phyloP scores from a whole-genome alignment of 2,888 invertebrate species.

The Amblyjoppa proteus region DNA sequence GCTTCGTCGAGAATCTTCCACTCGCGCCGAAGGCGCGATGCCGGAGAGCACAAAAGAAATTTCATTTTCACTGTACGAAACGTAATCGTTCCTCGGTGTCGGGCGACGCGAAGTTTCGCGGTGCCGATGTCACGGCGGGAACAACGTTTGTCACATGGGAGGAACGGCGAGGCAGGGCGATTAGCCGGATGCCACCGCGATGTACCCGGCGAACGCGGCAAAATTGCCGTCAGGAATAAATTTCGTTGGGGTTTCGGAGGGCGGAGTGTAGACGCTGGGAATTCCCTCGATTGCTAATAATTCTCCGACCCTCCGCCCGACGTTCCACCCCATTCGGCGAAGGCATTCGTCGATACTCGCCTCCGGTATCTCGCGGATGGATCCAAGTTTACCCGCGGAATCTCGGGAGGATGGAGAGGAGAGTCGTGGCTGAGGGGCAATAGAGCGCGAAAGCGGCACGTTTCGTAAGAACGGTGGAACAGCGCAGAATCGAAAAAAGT shows the following conservation, averaged over 20 bases:
- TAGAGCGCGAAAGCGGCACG: slow-evolving; percentile 3
- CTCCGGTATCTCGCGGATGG: slow-evolving; percentile 25
- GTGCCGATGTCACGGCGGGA: neutral
- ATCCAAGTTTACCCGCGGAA: slow-evolving; percentile 33
- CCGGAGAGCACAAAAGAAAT: slow-evolving; percentile 24
- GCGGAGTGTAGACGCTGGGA: slow-evolving; percentile 41
- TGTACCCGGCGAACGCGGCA: neutral
- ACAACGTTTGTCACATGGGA: neutral
- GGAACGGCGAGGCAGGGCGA: slow-evolving; percentile 9
- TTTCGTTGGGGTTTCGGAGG: slow-evolving; percentile 51
- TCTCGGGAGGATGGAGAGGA: slow-evolving; percentile 31
- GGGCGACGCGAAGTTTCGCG: neutral
- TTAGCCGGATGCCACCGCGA: slow-evolving; percentile 14
- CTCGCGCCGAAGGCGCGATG: neutral
- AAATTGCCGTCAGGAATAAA: slow-evolving; percentile 68
- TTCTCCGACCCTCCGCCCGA: slow-evolving; percentile 33
- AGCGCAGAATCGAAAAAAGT: neutral
- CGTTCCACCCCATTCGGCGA: neutral
- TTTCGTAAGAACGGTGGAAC: neutral
- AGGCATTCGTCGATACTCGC: neutral
- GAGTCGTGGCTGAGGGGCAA: slow-evolving; percentile 14
- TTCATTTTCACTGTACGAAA: slow-evolving; percentile 61
- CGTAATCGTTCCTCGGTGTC: slow-evolving; percentile 46
- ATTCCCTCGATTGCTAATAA: slow-evolving; percentile 67
- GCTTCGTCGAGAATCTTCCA: neutral